Percentiles rank a stretch among this genome's conserved stretches.
phyloP scores from a whole-genome alignment of 2,888 invertebrate species.

The Cactoblastis cactorum region DNA sequence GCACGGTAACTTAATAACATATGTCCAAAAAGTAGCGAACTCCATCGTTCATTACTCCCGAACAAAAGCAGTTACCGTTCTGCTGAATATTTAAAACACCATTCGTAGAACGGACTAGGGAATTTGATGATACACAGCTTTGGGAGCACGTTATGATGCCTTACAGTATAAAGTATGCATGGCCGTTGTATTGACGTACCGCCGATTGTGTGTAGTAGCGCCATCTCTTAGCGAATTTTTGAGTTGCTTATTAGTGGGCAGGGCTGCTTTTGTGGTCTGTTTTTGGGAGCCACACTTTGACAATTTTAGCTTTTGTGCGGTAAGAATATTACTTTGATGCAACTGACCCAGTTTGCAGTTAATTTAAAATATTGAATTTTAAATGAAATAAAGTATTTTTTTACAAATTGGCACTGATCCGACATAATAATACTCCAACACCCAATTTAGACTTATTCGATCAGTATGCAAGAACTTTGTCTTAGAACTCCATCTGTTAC shows the following conservation, averaged over 20 bases:
- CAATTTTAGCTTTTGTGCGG: not conserved
- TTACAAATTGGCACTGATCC: too few relatives aligned
- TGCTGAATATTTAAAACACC: constrained; percentile 68
- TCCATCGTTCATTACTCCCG: constrained; percentile 60
- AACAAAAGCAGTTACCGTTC: constrained; percentile 71
- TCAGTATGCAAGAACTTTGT: too few relatives aligned
- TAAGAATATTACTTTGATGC: not conserved
- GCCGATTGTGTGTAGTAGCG: constrained; percentile 39
- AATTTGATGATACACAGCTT: constrained; percentile 62
- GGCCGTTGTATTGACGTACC: constrained; percentile 55
- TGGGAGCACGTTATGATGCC: constrained; percentile 62
- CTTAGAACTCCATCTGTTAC: not conserved
- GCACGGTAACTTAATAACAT: constrained; percentile 13
- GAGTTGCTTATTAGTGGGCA: constrained; percentile 5
- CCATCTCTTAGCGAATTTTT: constrained; percentile 41
- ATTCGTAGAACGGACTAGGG: constrained; percentile 56
- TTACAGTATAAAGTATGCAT: constrained; percentile 62
- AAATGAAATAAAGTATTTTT: too few relatives aligned
- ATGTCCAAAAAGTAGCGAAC: constrained; percentile 18
- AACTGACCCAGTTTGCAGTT: too few relatives aligned
- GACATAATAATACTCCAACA: too few relatives aligned
- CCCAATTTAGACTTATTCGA: too few relatives aligned
- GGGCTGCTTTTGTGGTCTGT: not conserved
- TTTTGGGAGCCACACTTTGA: too few relatives aligned
- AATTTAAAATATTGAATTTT: too few relatives aligned